A percentile compares a stretch with the other conserved stretches of the same genome.
phyloP scores from a whole-genome alignment of 2,888 invertebrate genomes.

The Volucella inanis region DNA sequence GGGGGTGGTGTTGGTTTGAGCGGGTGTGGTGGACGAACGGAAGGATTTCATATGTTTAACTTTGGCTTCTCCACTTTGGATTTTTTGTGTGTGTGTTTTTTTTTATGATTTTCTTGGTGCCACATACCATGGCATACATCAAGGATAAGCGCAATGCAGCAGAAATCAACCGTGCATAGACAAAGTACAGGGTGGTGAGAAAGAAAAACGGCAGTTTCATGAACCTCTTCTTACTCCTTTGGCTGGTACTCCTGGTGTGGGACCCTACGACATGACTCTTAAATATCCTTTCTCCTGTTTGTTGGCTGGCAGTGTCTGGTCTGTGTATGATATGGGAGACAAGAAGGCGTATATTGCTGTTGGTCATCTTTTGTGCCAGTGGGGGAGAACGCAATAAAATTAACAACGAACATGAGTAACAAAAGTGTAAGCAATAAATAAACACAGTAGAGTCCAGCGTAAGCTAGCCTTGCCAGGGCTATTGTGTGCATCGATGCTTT shows the following conservation, averaged over 20 bases:
- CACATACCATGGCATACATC: slow-evolving; percentile 82
- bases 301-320: slow-evolving; percentile 10
- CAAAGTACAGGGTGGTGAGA: slow-evolving; percentile 13
- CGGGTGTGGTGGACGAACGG: slow-evolving; percentile 21
- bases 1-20: slow-evolving; percentile 32
- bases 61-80: slow-evolving; percentile 74
- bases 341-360: slow-evolving; percentile 34
- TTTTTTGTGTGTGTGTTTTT: slow-evolving; percentile 62
- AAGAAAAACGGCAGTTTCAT: slow-evolving; percentile 55
- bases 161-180: slow-evolving; percentile 82
- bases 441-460: slow-evolving; percentile 50
- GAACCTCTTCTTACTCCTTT: slow-evolving; percentile 46
- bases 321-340: slow-evolving; percentile 18
- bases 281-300: slow-evolving; percentile 43
- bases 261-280: slow-evolving; percentile 64
- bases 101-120: slow-evolving; percentile 75
- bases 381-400: slow-evolving; percentile 75
- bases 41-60: slow-evolving; percentile 74
- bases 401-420: slow-evolving; percentile 75
- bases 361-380: slow-evolving; percentile 71
- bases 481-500: slow-evolving; percentile 55
- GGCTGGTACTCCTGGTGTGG: slow-evolving; percentile 33
- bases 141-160: slow-evolving; percentile 84
- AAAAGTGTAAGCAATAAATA: slow-evolving; percentile 73
- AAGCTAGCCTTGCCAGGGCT: slow-evolving; percentile 7